phyloP scores from a whole-genome alignment of 2,888 invertebrate species.

The Chironomus riparius region DNA sequence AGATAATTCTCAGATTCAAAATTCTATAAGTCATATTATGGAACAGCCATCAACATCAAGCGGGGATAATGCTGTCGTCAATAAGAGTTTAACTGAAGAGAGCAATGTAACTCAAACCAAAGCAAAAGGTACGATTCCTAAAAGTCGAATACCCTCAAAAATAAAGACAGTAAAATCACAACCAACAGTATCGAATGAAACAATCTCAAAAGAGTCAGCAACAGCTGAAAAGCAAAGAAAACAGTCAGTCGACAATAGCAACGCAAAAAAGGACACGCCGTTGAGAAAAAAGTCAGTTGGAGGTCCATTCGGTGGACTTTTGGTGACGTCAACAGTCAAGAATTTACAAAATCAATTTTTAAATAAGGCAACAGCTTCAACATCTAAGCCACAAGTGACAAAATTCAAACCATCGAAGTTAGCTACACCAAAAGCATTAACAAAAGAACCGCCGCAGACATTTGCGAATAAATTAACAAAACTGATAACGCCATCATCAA shows the following conservation, averaged over 20 bases:
- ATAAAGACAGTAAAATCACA: not conserved
- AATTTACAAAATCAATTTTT: slow-evolving; percentile 14
- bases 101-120: not conserved
- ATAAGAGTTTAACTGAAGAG: not conserved
- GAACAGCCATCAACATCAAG: not conserved
- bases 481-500: slow-evolving; percentile 3
- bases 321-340: slow-evolving; percentile 3
- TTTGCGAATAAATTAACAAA: slow-evolving; percentile 26
- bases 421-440: slow-evolving; percentile 31
- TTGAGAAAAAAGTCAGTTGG: not conserved
- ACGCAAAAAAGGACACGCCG: not conserved
- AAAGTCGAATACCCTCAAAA: not conserved
- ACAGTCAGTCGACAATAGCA: not conserved
- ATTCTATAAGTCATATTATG: not conserved
- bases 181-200: not conserved
- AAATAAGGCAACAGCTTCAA: slow-evolving; percentile 34
- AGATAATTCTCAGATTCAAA: not conserved
- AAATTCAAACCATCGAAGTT: slow-evolving; percentile 32
- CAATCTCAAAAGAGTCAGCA: not conserved
- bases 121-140: not conserved
- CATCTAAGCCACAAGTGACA: slow-evolving; percentile 36
- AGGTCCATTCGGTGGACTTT: slow-evolving; percentile 32
- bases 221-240: not conserved
- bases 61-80: too few species aligned
- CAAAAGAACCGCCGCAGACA: slow-evolving; percentile 8